phyloP scores from a whole-genome alignment of 2,113 vertebrate genomes.

The Mungos mungo region DNA sequence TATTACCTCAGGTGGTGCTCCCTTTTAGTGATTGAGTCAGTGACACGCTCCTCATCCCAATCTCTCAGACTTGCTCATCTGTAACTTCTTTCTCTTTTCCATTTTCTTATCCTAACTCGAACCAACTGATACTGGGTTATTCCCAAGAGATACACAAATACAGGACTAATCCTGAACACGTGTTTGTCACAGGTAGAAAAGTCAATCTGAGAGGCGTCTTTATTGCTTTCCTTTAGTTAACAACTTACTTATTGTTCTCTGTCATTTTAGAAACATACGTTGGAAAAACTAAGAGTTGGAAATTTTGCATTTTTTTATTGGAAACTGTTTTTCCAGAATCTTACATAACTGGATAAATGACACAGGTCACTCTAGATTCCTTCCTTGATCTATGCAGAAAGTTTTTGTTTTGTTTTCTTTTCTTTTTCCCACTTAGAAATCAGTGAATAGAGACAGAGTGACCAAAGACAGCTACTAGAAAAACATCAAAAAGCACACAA shows the following conservation, averaged over 20 bases:
- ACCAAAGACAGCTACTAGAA: not conserved
- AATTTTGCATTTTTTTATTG: not conserved
- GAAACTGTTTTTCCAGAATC: not conserved
- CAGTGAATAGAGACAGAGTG: not conserved
- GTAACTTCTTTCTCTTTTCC: conserved; percentile 19
- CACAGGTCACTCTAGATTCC: not conserved
- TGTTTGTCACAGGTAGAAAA: not conserved
- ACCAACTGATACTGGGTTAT: not conserved
- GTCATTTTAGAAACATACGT: not conserved
- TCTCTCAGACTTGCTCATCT: not conserved
- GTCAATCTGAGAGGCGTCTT: not conserved
- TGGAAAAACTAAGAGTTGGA: conserved; percentile 33
- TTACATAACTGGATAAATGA: not conserved
- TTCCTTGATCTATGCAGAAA: not conserved
- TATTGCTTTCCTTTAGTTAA: conserved; percentile 16
- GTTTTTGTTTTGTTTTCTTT: not conserved
- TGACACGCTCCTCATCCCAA: not conserved
- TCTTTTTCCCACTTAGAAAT: not conserved
- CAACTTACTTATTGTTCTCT: not conserved
- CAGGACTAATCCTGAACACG: not conserved
- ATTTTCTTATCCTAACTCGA: not conserved
- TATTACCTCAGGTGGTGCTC: not conserved
- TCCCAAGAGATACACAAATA: not conserved
- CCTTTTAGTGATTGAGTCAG: not conserved
- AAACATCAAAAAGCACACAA: not conserved